Conservation (phyloP, 2,888 invertebrate species). For the Trichopria drosophilae region DNA sequence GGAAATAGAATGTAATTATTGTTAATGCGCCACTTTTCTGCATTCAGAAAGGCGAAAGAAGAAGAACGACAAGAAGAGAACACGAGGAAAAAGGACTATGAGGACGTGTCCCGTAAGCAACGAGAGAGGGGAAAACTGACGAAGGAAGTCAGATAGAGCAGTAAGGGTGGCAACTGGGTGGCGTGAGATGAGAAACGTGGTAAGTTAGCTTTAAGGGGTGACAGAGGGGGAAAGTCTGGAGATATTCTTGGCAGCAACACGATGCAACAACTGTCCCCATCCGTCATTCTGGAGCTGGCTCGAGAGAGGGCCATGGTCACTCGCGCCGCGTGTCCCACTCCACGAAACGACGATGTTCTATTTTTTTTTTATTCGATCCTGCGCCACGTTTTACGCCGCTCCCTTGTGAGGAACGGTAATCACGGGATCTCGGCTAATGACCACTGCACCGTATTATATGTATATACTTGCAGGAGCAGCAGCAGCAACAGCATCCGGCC, state of each 20-base stretch:
- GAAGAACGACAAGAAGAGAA: conserved; percentile 10
- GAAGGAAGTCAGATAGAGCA: conserved; percentile 27
- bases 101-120: conserved; percentile 3
- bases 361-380: conserved; percentile 11
- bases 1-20: too few species aligned
- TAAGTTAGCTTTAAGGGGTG: conserved; percentile 17
- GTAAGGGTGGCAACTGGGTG: conserved; percentile 1
- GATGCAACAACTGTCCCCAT: conserved; percentile 56
- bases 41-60: conserved; percentile 24
- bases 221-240: conserved; percentile 36
- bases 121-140: conserved; percentile 6
- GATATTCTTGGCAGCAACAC: conserved; percentile 51
- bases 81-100: conserved; percentile 8
- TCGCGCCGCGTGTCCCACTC: conserved; percentile 8
- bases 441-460: too few species aligned
- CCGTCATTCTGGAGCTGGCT: conserved; percentile 47
- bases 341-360: too few species aligned
- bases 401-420: background rate
- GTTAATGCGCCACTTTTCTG: too few species aligned
- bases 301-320: conserved; percentile 32
- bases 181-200: conserved; percentile 12
- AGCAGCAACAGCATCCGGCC: too few species aligned
- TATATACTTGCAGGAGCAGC: too few species aligned
- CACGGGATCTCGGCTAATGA: background rate
- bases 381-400: background rate